These are phyloP conservation scores for Stichodactyla mertensii DNA, from an alignment of 64 coral and sea anemone genomes.

Conservation along the genomic window DNA sequence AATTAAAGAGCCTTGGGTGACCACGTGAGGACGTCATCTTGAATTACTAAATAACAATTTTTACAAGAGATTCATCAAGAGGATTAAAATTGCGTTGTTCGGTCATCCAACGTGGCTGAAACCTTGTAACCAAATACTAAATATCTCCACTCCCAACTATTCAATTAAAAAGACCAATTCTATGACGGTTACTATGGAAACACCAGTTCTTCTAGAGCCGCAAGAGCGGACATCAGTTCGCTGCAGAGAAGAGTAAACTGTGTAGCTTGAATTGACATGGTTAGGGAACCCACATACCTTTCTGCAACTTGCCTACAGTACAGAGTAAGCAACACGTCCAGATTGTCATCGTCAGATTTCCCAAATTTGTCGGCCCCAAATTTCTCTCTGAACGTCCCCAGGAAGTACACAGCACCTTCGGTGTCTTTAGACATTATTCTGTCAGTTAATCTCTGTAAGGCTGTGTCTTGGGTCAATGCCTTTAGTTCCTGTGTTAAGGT, in stretches of 20 bases:
- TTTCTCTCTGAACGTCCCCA: conserved; percentile 60
- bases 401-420: conserved; percentile 48
- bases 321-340: no score
- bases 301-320: no score
- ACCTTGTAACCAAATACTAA: background rate
- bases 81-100: background rate
- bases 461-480: conserved; percentile 39
- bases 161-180: background rate
- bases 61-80: no score
- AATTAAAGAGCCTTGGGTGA: no score
- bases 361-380: conserved; percentile 62
- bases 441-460: conserved; percentile 45
- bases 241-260: no score
- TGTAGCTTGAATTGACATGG: no score
- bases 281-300: no score
- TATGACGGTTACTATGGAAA: background rate
- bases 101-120: background rate
- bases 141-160: background rate
- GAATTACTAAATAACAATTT: no score
- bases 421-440: conserved; percentile 40
- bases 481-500: conserved; percentile 30
- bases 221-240: no score
- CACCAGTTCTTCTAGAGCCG: conserved; percentile 53
- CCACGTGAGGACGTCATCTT: no score
- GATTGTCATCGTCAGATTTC: conserved; percentile 72